Percentiles rank a stretch among this genome's conserved stretches.
phyloP scores from a whole-genome alignment of 2,797 vertebrate genomes.

The Xiphorhynchus erythropygius region DNA sequence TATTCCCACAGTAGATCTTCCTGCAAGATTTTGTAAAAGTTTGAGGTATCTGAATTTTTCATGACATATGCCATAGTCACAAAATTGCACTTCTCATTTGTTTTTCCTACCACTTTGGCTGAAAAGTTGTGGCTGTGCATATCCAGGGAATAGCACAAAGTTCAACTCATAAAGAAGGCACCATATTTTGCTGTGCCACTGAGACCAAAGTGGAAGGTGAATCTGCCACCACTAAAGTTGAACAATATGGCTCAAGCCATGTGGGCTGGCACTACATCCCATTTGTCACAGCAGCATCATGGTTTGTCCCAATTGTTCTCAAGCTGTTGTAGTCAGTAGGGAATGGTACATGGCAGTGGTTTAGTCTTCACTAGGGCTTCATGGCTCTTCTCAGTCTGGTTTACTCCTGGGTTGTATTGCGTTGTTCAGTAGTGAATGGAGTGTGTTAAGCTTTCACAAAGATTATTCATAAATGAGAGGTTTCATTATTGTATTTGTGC shows the following conservation, averaged over 20 bases:
- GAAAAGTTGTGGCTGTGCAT: neutral
- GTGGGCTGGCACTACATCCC: fast-evolving
- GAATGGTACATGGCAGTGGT: fast-evolving
- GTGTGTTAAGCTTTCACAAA: neutral
- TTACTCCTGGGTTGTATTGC: slow-evolving; percentile 3
- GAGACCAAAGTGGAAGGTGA: neutral
- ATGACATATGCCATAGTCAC: fast-evolving
- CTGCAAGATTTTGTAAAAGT: neutral
- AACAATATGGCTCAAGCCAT: fast-evolving
- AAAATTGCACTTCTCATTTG: neutral
- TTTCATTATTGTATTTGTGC: neutral
- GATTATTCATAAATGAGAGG: neutral
- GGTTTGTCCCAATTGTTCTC: fast-evolving
- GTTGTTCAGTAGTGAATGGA: neutral
- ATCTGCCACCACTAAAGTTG: neutral
- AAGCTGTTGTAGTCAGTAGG: neutral
- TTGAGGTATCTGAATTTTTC: neutral
- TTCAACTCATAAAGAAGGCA: neutral
- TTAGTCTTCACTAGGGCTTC: neutral
- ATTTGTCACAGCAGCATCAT: neutral
- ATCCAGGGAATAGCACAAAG: neutral
- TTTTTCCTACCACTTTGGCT: neutral
- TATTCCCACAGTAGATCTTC: neutral
- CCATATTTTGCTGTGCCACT: neutral
- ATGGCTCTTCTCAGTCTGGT: neutral